These are phyloP conservation scores for Euplexia lucipara DNA, from an alignment of 2,888 invertebrate genomes.

Conservation along the genomic window DNA sequence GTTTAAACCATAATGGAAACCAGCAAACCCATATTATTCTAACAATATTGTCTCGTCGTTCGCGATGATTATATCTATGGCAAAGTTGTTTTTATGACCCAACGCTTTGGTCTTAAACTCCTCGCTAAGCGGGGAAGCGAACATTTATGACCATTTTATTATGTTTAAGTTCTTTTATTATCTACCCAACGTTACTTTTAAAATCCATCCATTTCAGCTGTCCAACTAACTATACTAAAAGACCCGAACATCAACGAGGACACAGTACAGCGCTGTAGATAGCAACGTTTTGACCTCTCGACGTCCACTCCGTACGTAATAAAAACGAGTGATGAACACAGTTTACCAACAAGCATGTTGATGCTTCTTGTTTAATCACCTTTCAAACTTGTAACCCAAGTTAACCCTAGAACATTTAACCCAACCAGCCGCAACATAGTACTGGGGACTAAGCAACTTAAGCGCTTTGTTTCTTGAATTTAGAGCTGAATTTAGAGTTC, in stretches of 20 bases:
- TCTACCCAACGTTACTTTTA: background rate
- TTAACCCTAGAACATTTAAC: slow-evolving; percentile 59
- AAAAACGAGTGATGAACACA: slow-evolving; percentile 60
- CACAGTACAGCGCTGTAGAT: slow-evolving; percentile 19
- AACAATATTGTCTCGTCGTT: no score
- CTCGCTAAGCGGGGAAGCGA: background rate
- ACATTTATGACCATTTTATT: background rate
- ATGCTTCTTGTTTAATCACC: slow-evolving; percentile 66
- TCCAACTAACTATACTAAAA: slow-evolving; percentile 7
- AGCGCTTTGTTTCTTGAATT: slow-evolving; percentile 63
- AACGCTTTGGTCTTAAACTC: no score
- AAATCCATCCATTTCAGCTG: slow-evolving; percentile 18
- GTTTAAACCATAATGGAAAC: no score
- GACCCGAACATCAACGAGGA: slow-evolving; percentile 33
- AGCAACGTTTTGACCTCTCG: slow-evolving; percentile 44
- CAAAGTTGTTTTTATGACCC: no score
- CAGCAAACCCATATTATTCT: no score
- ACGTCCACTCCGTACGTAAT: slow-evolving; percentile 49
- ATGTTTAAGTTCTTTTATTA: background rate
- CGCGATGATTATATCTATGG: no score
- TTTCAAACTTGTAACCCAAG: slow-evolving; percentile 60
- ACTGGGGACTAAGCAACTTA: slow-evolving; percentile 60
- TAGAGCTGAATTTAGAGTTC: slow-evolving; percentile 60
- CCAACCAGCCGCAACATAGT: slow-evolving; percentile 61
- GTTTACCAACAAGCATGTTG: slow-evolving; percentile 60